A percentile compares a stretch with the other conserved stretches of the same genome.
Evolutionary conservation across 2,888 invertebrate species (phyloP).

Genomic region (Cosmorhoe ocellata): DNA sequence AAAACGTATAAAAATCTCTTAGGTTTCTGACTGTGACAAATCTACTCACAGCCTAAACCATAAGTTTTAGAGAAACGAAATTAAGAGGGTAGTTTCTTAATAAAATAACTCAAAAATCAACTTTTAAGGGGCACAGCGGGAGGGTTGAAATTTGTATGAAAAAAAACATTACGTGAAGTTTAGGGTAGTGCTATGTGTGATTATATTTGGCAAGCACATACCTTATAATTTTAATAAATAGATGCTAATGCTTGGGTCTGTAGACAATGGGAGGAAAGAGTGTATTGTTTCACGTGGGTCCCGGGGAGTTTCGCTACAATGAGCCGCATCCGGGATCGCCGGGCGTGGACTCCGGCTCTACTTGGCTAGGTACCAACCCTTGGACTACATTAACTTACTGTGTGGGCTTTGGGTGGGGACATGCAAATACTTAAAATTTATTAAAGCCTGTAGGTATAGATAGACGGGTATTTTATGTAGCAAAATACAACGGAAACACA

Average conservation of each 20-base stretch:
- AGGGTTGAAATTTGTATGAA: no score
- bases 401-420: slow-evolving; percentile 12
- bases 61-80: no score
- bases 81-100: no score
- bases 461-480: no score
- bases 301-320: slow-evolving; percentile 82
- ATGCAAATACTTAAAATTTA: slow-evolving; percentile 7
- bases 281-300: slow-evolving; percentile 73
- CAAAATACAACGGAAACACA: no score
- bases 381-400: slow-evolving; percentile 46
- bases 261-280: slow-evolving; percentile 78
- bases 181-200: neutral
- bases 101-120: no score
- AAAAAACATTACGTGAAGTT: no score
- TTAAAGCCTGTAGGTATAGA: no score
- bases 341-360: slow-evolving; percentile 44
- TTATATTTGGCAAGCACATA: slow-evolving; percentile 10
- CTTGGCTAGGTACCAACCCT: slow-evolving; percentile 37
- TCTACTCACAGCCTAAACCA: no score
- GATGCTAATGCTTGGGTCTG: slow-evolving; percentile 44
- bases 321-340: slow-evolving; percentile 74
- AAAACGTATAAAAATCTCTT: no score
- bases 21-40: no score
- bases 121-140: no score
- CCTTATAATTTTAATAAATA: slow-evolving; percentile 21